phyloP scores from a whole-genome alignment of 2,113 vertebrate species.

The Rattus norvegicus region GRCr8 NC_086026.1:33979001-33979500 shows the following conservation, averaged over 20 bases:
- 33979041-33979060: not conserved
- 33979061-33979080: not conserved
- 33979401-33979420: not conserved
- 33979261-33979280: conserved; percentile 31
- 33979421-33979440: not conserved
- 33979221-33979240: not conserved
- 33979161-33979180: conserved; percentile 46
- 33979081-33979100: not conserved
- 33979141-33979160: conserved; percentile 65
- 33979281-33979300: conserved; percentile 52
- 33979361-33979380: not conserved
- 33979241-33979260: not conserved
- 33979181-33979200: conserved; percentile 41
- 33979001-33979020: not conserved
- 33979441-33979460: not conserved
- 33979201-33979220: no score
- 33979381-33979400: not conserved
- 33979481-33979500: no score
- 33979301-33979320: conserved; percentile 50
- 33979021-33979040: not conserved
- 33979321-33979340: not conserved
- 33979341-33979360: not conserved
- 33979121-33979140: conserved; percentile 64
- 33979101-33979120: conserved; percentile 50
- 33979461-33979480: not conserved